phyloP scores from a whole-genome alignment of 1,140 invertebrate genomes.

The Drosophila chauvacae region DNA sequence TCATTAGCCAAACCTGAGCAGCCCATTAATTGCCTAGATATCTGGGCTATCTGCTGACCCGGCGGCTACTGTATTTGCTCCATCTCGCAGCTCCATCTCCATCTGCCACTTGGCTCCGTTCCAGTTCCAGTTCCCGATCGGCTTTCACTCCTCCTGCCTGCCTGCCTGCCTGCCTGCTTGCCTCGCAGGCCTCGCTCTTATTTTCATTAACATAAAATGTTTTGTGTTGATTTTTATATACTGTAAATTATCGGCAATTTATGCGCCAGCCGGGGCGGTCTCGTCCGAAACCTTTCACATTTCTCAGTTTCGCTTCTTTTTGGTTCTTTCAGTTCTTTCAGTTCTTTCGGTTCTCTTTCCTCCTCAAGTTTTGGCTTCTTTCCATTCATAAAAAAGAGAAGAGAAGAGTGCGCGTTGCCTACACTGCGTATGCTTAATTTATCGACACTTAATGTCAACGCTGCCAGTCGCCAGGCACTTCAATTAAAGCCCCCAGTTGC shows the following conservation, averaged over 20 bases:
- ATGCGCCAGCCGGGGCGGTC: conserved; percentile 51
- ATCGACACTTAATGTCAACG: conserved; percentile 83
- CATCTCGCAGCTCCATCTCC: background rate
- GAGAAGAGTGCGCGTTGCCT: conserved; percentile 11
- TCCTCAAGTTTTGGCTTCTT: background rate
- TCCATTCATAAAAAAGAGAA: conserved; percentile 68
- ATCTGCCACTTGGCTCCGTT: background rate
- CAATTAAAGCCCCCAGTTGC: conserved; percentile 65
- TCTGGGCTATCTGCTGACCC: conserved; percentile 40
- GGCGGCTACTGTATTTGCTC: conserved; percentile 44
- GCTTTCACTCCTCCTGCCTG: conserved; percentile 57
- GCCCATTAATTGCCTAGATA: conserved; percentile 69
- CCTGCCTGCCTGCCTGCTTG: too few species aligned
- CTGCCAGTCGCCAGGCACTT: conserved; percentile 72
- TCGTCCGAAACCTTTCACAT: conserved; percentile 63
- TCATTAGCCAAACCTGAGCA: conserved; percentile 60
- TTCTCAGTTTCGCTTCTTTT: conserved; percentile 34
- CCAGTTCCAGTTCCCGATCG: conserved; percentile 36
- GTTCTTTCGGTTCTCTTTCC: background rate
- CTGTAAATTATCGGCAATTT: conserved; percentile 78
- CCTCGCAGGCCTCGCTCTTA: conserved; percentile 51
- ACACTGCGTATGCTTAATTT: conserved; percentile 82
- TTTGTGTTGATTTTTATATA: conserved; percentile 82
- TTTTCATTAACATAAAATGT: conserved; percentile 83
- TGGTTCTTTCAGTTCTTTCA: too few species aligned